These are phyloP conservation scores for Argyra leucocephala DNA, from an alignment of 2,888 invertebrate species.

Conservation along the genomic window DNA sequence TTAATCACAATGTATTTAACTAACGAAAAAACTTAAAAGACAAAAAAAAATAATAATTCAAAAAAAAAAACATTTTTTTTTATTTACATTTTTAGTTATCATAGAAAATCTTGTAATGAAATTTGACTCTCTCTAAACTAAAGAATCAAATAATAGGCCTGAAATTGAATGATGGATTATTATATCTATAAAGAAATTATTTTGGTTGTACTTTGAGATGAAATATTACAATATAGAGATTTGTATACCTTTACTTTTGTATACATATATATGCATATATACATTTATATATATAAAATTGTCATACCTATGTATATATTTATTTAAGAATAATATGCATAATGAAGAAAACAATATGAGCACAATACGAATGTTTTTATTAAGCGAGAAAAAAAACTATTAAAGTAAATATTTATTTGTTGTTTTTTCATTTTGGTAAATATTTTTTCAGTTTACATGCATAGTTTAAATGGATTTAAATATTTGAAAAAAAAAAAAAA, in stretches of 20 bases:
- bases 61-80: neutral
- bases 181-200: neutral
- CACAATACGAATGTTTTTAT: neutral
- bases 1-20: too few relatives aligned
- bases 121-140: neutral
- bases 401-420: neutral
- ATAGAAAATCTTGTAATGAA: neutral
- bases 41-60: too few relatives aligned
- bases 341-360: neutral
- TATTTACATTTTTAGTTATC: neutral
- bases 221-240: neutral
- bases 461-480: neutral
- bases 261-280: neutral
- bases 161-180: neutral
- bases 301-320: neutral
- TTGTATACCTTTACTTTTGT: neutral
- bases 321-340: neutral
- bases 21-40: too few relatives aligned
- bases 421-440: neutral
- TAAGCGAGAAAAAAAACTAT: neutral
- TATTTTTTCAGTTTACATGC: slow-evolving; percentile 1
- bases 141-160: neutral
- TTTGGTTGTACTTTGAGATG: neutral
- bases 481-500: neutral
- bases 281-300: neutral